phyloP scores from a whole-genome alignment of 2,888 invertebrate species.

The Synergus laeviventris region DNA sequence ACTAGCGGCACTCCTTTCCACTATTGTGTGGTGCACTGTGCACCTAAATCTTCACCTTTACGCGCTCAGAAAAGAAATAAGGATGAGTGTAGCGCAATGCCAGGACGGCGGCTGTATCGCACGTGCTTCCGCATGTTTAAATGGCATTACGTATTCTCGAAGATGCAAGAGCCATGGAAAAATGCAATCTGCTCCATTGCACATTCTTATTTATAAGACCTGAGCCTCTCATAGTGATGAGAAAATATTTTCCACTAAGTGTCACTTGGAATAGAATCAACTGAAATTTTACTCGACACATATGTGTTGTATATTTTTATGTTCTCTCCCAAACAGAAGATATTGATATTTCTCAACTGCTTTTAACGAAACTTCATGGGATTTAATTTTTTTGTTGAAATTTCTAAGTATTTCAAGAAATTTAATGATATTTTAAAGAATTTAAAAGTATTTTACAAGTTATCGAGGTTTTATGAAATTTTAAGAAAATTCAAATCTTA shows the following conservation, averaged over 20 bases:
- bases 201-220: conserved; percentile 8
- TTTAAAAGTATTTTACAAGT: no score
- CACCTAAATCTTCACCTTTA: conserved; percentile 29
- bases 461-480: no score
- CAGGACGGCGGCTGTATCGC: conserved; percentile 42
- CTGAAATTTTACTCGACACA: not conserved
- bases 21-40: no score
- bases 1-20: not conserved
- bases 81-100: conserved; percentile 38
- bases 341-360: no score
- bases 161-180: conserved; percentile 39
- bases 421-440: no score
- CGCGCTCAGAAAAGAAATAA: conserved; percentile 31
- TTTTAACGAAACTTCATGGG: no score
- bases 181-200: conserved; percentile 33
- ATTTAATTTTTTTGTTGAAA: no score
- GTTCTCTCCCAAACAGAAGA: no score
- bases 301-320: no score
- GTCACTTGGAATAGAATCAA: not conserved
- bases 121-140: conserved; percentile 48
- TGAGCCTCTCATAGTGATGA: not conserved
- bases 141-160: conserved; percentile 40
- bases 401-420: no score
- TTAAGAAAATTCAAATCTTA: no score
- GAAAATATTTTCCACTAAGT: not conserved